phyloP scores from a whole-genome alignment of 2,113 vertebrate genomes.

The Arvicanthis niloticus region DNA sequence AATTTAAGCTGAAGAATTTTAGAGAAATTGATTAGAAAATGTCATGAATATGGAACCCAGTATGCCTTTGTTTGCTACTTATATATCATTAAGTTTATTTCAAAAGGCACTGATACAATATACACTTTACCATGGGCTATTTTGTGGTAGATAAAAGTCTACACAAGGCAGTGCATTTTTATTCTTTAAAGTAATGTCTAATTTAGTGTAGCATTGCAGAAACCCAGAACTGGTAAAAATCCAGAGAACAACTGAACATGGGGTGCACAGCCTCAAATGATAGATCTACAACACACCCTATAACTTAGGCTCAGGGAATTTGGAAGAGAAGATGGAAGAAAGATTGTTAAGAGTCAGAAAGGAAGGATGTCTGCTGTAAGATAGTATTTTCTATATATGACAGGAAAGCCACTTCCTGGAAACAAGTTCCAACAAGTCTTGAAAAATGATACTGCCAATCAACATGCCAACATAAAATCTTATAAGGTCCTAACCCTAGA shows the following conservation, averaged over 20 bases:
- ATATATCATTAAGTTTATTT: background rate
- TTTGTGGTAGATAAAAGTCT: conserved; percentile 20
- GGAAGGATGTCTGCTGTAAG: no score
- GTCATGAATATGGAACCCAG: background rate
- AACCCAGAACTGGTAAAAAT: background rate
- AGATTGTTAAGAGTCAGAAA: background rate
- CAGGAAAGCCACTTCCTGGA: background rate
- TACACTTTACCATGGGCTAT: background rate
- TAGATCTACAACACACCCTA: no score
- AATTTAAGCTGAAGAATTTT: conserved; percentile 48
- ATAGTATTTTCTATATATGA: background rate
- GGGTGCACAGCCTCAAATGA: background rate
- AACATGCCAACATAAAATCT: background rate
- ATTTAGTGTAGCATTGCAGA: conserved; percentile 13
- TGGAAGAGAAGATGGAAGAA: background rate
- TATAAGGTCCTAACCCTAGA: no score
- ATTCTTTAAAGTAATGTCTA: conserved; percentile 36
- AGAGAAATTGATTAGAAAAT: conserved; percentile 29
- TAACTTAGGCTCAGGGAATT: background rate
- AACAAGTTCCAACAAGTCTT: background rate
- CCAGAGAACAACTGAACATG: background rate
- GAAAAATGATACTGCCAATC: background rate
- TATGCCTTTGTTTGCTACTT: conserved; percentile 23
- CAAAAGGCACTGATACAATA: background rate
- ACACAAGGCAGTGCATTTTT: background rate